Evolutionary conservation across 2,797 vertebrate genomes (phyloP).

Genomic region (Rhadinocentrus ornatus): DNA sequence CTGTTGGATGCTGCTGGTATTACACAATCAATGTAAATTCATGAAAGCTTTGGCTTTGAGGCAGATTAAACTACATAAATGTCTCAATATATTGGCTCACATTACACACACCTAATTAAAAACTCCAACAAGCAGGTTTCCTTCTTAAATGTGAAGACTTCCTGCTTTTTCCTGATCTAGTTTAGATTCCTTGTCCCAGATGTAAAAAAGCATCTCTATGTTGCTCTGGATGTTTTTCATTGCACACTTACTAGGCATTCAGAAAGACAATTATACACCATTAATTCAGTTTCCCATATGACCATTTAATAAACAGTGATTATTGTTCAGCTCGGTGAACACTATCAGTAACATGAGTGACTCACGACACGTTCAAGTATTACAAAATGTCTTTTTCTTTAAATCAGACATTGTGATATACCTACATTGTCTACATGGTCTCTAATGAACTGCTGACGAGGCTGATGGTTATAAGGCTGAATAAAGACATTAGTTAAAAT

Average conservation of each 20-base stretch:
- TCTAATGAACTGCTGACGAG: background rate
- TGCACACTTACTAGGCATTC: background rate
- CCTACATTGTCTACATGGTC: background rate
- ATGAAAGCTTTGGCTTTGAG: background rate
- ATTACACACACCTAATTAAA: background rate
- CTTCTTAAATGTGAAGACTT: background rate
- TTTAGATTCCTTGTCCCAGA: background rate
- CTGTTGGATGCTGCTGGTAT: constrained; percentile 3
- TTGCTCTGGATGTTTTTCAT: background rate
- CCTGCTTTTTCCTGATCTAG: too few species aligned
- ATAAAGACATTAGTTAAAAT: background rate
- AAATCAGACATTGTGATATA: too few species aligned
- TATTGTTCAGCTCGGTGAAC: background rate
- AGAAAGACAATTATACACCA: background rate
- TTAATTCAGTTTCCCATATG: background rate
- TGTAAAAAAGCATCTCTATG: too few species aligned
- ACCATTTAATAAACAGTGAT: constrained; percentile 4
- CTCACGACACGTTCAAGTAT: background rate
- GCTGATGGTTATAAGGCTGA: background rate
- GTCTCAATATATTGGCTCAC: background rate
- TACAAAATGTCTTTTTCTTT: background rate
- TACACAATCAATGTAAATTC: background rate
- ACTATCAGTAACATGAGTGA: background rate
- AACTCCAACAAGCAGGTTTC: background rate
- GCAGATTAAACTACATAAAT: too few species aligned